Conservation (phyloP, 2,113 vertebrate species). For the Theristicus caerulescens region DNA sequence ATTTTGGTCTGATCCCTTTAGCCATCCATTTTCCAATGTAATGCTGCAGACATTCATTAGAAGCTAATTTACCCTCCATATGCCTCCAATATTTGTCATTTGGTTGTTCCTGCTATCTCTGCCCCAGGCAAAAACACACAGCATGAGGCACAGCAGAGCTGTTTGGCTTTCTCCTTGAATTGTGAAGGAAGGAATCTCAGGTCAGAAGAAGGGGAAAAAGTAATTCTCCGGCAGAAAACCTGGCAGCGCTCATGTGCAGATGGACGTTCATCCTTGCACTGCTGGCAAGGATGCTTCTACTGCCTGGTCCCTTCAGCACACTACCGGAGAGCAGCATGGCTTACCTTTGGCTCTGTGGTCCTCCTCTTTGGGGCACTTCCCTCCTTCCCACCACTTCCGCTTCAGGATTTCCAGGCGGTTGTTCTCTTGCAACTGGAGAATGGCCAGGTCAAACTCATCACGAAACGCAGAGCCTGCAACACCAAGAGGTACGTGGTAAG, state of each 20-base stretch:
- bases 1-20: slow-evolving; percentile 27
- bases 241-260: background rate
- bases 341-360: slow-evolving; percentile 96
- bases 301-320: background rate
- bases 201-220: slow-evolving; percentile 18
- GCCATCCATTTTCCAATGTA: slow-evolving; percentile 30
- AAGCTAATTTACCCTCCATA: slow-evolving; percentile 68
- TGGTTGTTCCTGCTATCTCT: slow-evolving; percentile 35
- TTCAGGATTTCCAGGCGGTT: slow-evolving; percentile 96
- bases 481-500: slow-evolving; percentile 3
- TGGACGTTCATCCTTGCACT: background rate
- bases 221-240: background rate
- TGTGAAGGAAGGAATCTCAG: background rate
- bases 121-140: slow-evolving; percentile 68
- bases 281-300: background rate
- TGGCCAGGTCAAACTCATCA: slow-evolving; percentile 96
- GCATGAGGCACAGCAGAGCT: slow-evolving; percentile 28
- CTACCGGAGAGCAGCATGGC: accelerated
- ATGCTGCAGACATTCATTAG: slow-evolving; percentile 58
- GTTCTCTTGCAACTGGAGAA: slow-evolving; percentile 96
- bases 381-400: slow-evolving; percentile 98
- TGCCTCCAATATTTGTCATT: slow-evolving; percentile 69
- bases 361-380: slow-evolving; percentile 96
- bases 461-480: slow-evolving; percentile 90
- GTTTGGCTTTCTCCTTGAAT: slow-evolving; percentile 49